phyloP scores from a whole-genome alignment of 2,797 vertebrate species.

The Xyrichtys novacula region DNA sequence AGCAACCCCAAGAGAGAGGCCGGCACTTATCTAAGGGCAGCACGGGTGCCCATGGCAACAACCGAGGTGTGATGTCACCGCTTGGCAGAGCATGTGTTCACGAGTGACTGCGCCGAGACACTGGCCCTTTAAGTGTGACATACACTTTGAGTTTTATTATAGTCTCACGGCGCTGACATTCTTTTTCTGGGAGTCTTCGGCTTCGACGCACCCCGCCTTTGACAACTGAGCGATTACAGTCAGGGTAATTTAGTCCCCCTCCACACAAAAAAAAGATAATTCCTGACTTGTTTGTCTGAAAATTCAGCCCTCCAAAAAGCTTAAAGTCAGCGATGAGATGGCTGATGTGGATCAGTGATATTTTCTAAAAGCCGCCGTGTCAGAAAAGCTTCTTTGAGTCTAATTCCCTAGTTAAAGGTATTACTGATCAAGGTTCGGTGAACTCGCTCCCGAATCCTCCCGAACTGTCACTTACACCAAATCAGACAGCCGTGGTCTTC shows the following conservation, averaged over 20 bases:
- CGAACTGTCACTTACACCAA: constrained; percentile 68
- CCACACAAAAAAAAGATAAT: constrained; percentile 33
- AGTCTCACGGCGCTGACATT: constrained; percentile 43
- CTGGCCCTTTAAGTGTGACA: constrained; percentile 71
- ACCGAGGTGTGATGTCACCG: constrained; percentile 78
- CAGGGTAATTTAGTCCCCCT: constrained; percentile 42
- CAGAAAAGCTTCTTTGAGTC: constrained; percentile 77
- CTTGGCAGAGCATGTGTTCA: constrained; percentile 76
- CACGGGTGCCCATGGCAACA: constrained; percentile 79
- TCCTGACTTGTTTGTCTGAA: constrained; percentile 65
- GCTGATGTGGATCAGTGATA: constrained; percentile 75
- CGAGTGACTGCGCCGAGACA: constrained; percentile 67
- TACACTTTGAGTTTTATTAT: constrained; percentile 53
- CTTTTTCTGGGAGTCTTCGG: constrained; percentile 26
- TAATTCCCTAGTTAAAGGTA: constrained; percentile 79
- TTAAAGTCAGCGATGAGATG: constrained; percentile 63
- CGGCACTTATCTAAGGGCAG: constrained; percentile 77
- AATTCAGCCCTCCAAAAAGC: constrained; percentile 48
- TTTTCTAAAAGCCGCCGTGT: constrained; percentile 59
- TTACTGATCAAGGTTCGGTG: constrained; percentile 75
- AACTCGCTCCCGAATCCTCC: constrained; percentile 65
- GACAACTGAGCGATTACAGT: constrained; percentile 63
- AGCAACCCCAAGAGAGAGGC: constrained; percentile 59
- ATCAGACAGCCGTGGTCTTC: constrained; percentile 59
- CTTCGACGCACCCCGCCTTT: constrained; percentile 31